phyloP scores from a whole-genome alignment of 1,140 invertebrate species.

The Brachionus koreanus region DNA sequence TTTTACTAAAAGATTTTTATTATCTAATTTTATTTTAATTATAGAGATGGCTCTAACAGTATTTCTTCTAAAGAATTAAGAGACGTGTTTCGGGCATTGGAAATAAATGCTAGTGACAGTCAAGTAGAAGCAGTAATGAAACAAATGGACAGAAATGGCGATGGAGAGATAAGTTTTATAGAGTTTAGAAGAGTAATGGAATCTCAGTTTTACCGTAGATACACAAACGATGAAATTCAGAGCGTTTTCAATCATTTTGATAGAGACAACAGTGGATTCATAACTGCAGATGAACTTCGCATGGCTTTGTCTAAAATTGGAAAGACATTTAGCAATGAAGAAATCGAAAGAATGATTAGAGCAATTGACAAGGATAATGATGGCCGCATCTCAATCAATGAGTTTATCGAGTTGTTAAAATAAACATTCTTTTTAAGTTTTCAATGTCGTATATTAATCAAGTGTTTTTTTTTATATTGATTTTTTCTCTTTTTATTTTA shows the following conservation, averaged over 20 bases:
- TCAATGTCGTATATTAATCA: neutral
- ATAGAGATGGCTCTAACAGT: constrained; percentile 23
- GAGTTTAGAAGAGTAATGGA: constrained; percentile 32
- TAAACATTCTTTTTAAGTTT: neutral
- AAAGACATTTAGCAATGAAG: neutral
- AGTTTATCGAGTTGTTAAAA: constrained; percentile 17
- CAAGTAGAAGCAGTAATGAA: neutral
- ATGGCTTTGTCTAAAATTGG: constrained; percentile 3
- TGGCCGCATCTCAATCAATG: constrained; percentile 31
- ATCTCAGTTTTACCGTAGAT: constrained; percentile 15
- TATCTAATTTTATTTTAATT: neutral
- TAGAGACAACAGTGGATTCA: constrained; percentile 21
- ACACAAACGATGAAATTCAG: neutral
- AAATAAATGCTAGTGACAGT: constrained; percentile 8
- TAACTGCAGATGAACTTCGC: constrained; percentile 7
- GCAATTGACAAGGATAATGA: constrained; percentile 27
- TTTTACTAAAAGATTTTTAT: neutral
- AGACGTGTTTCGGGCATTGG: constrained; percentile 4
- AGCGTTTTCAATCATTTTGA: constrained; percentile 18
- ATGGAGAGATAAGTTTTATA: constrained; percentile 9
- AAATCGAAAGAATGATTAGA: constrained; percentile 31
- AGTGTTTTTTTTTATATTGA: neutral
- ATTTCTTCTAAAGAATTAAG: constrained; percentile 23
- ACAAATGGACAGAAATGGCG: constrained; percentile 26
- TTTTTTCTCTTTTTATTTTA: neutral